phyloP scores from a whole-genome alignment of 2,797 vertebrate genomes.

The Centropyge bicolor region DNA sequence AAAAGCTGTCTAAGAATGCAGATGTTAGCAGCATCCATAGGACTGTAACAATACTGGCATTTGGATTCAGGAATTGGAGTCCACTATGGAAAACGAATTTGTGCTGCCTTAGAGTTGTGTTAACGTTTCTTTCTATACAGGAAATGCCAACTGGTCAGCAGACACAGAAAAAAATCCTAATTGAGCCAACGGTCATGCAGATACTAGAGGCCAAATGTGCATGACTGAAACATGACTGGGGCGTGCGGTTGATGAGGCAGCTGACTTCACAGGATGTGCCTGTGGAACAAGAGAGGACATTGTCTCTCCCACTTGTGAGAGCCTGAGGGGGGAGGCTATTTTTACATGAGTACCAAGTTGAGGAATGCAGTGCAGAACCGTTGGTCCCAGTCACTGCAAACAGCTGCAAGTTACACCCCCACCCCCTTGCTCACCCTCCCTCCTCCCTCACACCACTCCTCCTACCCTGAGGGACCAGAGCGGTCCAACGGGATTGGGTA shows the following conservation, averaged over 20 bases:
- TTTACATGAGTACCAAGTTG: slow-evolving; percentile 76
- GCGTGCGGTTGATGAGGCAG: slow-evolving; percentile 68
- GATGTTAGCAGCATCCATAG: not conserved
- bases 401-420: slow-evolving; percentile 75
- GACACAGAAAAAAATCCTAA: slow-evolving; percentile 50
- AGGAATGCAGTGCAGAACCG: slow-evolving; percentile 71
- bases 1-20: not conserved
- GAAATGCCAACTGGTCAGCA: slow-evolving; percentile 34
- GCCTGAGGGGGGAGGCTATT: slow-evolving; percentile 70
- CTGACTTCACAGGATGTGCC: slow-evolving; percentile 78
- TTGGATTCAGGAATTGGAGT: not conserved
- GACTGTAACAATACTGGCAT: not conserved
- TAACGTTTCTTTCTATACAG: slow-evolving; percentile 10
- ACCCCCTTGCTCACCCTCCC: not conserved
- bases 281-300: slow-evolving; percentile 75
- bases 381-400: slow-evolving; percentile 58
- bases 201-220: slow-evolving; percentile 55
- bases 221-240: slow-evolving; percentile 68
- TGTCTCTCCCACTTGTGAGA: slow-evolving; percentile 68
- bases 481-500: slow-evolving; percentile 66
- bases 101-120: not conserved
- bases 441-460: slow-evolving; percentile 15
- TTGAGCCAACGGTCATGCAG: slow-evolving; percentile 24
- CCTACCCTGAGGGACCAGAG: slow-evolving; percentile 34
- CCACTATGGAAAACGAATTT: not conserved